Base-by-base conservation (phyloP, 2,113 vertebrate species). In the Coreoperca whiteheadi region DNA sequence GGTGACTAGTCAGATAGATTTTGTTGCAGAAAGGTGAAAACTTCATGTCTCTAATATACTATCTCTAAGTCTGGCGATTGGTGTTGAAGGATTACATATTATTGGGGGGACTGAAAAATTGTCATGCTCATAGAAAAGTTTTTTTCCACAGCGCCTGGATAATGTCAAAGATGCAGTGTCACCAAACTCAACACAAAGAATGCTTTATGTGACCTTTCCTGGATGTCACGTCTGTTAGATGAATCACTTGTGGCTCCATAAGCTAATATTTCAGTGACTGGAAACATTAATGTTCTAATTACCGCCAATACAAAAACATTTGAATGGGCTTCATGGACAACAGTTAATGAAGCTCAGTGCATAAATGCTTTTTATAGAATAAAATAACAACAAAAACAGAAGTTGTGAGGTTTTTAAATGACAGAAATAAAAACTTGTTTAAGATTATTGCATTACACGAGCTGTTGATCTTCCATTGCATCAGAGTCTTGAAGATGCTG, bases 391-490 rank as follows among this genome's bases (percentile, higher is more conserved):
- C 23, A 34, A 65, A 78, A 65, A 78, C 12, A 65, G 25, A 79
- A 73, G n/a, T 57, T 28, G 50, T 23, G 46, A 59, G 50, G 15
- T 67, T 80, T 53, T 60, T 53, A 41, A 83, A 83, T 28, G 50
- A 50, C 54, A 61, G 37, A 23, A 37, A 78, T 28, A 3, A 7
- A 57, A 67, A 54, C 54, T 23, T 39, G 16, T 75, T 70, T 63
- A 23, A 70, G 66, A 74, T 78, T 71, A 76, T 37, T 73, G 54
- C 16, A 46, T 78, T 56, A 61, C 61, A 79, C 0, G 46, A 57
- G 59, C 53, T 71, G 63, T 54, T 79, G 88, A 83, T 83, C 69
- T 63, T 77, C 46, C 30, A 43, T 37, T 82, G 75, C 71, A 77
- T 87, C 68, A 69, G 5, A 41, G 67, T 70, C 23, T 70, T 25